Base-by-base conservation (phyloP, 2,797 vertebrate species). In the Harpagifer antarcticus region DNA sequence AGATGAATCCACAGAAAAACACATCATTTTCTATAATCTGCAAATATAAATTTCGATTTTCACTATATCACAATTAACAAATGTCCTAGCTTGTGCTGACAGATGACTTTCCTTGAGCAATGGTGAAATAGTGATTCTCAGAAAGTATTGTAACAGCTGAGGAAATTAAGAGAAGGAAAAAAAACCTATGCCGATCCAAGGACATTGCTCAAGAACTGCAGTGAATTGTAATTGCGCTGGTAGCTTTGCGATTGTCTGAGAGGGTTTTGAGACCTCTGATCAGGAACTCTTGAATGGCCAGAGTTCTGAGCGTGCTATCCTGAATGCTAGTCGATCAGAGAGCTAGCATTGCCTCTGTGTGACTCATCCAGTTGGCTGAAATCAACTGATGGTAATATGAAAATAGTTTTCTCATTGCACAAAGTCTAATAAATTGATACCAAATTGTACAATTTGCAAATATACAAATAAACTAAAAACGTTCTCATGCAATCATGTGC, bases 211-310 rank as follows among this genome's bases (percentile, higher is more conserved):
- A 63, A 68, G 70, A 68, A 37, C 65, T 58, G 40, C 55, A 33
- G 58, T 67, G 43, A 85, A 76, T 59, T 64, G 54, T 58, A 61
- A 55, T 69, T 77, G 76, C 61, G 57, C 78, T 45, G 79, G 74
- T 59, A 80, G 74, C 68, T 74, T 69, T 63, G 60, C 74, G 82
- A 83, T 90, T 77, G 76, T 85, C 71, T 73, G 65, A 76, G 72
- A 73, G 55, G 43, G 52, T 74, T 82, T 78, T 75, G 72, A 78
- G 73, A 89, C 75, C 76, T 88, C 68, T 78, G 78, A 84, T 86
- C 84, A 86, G 78, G 88, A 85, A 81, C 76, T 83, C 71, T 79
- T 67, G 70, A 89, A 80, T 82, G 82, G 63, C 56, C 81, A 61
- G 27, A 9, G 79, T 56, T 82, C 33, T 44, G 55, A 65, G 65